These are phyloP conservation scores for Varecia variegata DNA, from an alignment of 2,797 vertebrate genomes.

Conservation along the genomic window DNA sequence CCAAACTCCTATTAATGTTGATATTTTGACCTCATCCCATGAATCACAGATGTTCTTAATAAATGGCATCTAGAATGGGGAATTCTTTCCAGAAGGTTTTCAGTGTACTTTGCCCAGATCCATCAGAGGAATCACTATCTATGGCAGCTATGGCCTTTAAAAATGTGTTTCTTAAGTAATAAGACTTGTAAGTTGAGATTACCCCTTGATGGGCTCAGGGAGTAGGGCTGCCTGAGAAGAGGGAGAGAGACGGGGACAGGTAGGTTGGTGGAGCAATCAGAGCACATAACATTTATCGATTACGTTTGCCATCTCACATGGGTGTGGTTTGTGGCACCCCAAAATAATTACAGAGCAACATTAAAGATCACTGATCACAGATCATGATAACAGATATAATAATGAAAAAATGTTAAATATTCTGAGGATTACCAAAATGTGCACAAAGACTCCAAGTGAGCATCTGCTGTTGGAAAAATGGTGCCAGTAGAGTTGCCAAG, in stretches of 20 bases:
- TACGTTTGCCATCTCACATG: not conserved
- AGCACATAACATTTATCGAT: not conserved
- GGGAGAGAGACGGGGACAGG: not conserved
- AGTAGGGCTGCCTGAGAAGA: not conserved
- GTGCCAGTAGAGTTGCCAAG: not conserved
- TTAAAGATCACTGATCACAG: not conserved
- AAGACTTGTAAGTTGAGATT: not conserved
- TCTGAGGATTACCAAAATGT: not conserved
- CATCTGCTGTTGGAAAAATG: too few relatives aligned
- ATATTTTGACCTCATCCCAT: not conserved
- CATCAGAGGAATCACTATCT: not conserved
- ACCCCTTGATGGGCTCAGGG: not conserved
- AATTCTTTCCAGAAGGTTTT: not conserved
- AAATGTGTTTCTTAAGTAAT: not conserved
- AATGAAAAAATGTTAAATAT: not conserved
- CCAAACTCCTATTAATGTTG: not conserved
- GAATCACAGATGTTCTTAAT: not conserved
- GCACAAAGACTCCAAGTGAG: not conserved
- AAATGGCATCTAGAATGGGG: not conserved
- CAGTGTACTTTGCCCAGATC: not conserved
- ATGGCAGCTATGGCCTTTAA: not conserved
- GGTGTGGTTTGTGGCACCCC: not conserved
- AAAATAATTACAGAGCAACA: not conserved
- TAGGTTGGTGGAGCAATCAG: not conserved
- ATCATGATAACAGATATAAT: not conserved